These are phyloP conservation scores for Todiramphus chloris DNA, from an alignment of 2,113 vertebrate species.

Conservation along the genomic window DNA sequence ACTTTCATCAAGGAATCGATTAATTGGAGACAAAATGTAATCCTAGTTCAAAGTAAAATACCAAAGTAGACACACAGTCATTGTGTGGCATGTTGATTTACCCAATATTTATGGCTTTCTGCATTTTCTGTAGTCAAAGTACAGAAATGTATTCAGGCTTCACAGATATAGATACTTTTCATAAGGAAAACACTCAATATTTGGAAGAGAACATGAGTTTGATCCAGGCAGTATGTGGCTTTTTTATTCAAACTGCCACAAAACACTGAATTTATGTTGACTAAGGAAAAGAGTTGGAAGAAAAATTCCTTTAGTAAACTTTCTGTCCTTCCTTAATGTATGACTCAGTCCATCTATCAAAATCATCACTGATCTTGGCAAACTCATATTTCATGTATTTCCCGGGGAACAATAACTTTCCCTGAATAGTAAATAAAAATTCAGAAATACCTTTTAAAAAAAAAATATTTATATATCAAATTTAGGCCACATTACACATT, in stretches of 20 bases:
- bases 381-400: neutral
- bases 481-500: neutral
- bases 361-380: neutral
- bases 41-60: neutral
- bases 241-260: neutral
- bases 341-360: neutral
- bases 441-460: neutral
- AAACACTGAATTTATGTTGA: neutral
- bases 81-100: neutral
- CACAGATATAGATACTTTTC: neutral
- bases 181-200: neutral
- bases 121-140: neutral
- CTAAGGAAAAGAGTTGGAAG: neutral
- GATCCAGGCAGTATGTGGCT: neutral
- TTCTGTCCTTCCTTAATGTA: neutral
- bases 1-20: neutral
- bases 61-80: rapidly evolving
- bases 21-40: neutral
- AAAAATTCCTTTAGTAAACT: neutral
- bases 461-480: neutral
- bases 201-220: neutral
- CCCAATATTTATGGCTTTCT: neutral
- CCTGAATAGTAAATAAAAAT: neutral
- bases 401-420: neutral
- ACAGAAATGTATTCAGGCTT: neutral